Evolutionary conservation across 2,888 invertebrate species (phyloP), one percentile per base, ranked within the genome.

Genomic region (Ophonus ardosiacus): DNA sequence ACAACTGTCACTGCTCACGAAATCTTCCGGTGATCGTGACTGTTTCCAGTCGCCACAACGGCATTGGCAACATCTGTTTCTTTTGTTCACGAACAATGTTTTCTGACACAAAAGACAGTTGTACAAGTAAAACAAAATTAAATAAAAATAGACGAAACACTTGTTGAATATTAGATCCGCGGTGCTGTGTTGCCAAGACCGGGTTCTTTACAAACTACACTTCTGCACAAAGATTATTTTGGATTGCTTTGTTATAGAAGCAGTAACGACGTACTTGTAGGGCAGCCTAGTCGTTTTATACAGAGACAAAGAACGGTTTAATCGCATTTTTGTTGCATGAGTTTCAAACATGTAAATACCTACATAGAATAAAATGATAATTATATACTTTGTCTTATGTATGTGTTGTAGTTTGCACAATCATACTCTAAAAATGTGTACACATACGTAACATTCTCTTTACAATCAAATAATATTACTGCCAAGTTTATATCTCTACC

Each of bases 61-160:
- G 56, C 57, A 57, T 57, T 57, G 31, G 57, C n/a, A 24, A 57
- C 78, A 78, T 78, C 57, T 57, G 78, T n/a, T 74, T 57, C 78
- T 78, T 78, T 78, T 78, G 78, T 78, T 24, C 31, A 24, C 57
- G 21, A 78, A 78, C 56, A 78, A 78, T 78, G 57, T 56, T 78
- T 7, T 24, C 31, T 57, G 15, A 31, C 56, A 78, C 78, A 78
- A 78, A 78, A 78, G 78, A 57, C 78, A 74, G 74, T 74, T 74
- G 74, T 13, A 15, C 24, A 57, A 78, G 24, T 57, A n/a, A 57
- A 78, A 78, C n/a, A 78, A 56, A 78, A 76, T 76, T 71, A 71
- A 76, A 78, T 24, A 15, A 78, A 78, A 78, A 78, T 78, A 57
- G 78, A 56, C 15, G 6, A 78, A 78, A 78, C 57, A 78, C 78